phyloP scores from a whole-genome alignment of 2,797 vertebrate species.

The Neosilurus hyrtlii region DNA sequence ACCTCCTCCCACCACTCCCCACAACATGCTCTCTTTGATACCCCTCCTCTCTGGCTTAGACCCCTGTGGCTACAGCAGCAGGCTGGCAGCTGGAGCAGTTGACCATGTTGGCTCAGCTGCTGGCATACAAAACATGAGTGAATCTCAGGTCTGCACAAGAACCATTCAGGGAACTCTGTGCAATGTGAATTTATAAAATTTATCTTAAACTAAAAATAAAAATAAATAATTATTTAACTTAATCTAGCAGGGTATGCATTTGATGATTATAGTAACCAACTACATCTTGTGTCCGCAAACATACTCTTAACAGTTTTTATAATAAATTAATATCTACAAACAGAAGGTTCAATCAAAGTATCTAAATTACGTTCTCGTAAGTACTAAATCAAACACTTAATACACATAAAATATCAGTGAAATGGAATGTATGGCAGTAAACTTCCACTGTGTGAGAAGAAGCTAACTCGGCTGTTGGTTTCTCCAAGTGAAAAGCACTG shows the following conservation, averaged over 20 bases:
- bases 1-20: slow-evolving; percentile 70
- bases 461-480: background rate
- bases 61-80: slow-evolving; percentile 71
- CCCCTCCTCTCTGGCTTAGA: slow-evolving; percentile 62
- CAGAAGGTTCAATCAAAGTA: background rate
- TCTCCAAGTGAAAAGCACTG: background rate
- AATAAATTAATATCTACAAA: background rate
- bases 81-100: slow-evolving; percentile 75
- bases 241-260: slow-evolving; percentile 49
- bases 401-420: background rate
- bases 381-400: background rate
- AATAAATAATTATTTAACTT: slow-evolving; percentile 71
- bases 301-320: background rate
- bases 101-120: slow-evolving; percentile 77
- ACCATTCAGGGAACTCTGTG: slow-evolving; percentile 60
- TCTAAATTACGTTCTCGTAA: background rate
- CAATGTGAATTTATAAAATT: slow-evolving; percentile 53
- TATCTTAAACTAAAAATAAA: slow-evolving; percentile 38
- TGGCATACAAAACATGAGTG: slow-evolving; percentile 65
- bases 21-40: slow-evolving; percentile 74
- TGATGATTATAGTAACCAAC: slow-evolving; percentile 17
- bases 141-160: slow-evolving; percentile 60
- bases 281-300: background rate
- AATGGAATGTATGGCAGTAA: background rate
- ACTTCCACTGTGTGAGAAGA: background rate